Conservation (phyloP, 1,140 invertebrate genomes). For the Episyrphus balteatus region DNA sequence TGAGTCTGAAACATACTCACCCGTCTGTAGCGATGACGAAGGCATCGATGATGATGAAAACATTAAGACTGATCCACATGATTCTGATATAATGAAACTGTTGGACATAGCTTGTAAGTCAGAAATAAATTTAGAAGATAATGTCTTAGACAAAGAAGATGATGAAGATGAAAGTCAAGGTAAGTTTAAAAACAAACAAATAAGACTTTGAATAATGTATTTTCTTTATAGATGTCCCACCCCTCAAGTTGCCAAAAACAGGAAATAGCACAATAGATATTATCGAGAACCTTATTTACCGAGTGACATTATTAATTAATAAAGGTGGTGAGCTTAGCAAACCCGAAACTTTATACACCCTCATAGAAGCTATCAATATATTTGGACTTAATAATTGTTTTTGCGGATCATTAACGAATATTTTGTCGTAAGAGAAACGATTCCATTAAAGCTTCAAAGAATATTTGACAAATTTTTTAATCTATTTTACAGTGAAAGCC, state of each 20-base stretch:
- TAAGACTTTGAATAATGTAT: neutral
- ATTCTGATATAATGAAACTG: slow-evolving; percentile 27
- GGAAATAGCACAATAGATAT: slow-evolving; percentile 28
- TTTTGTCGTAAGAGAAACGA: slow-evolving; percentile 24
- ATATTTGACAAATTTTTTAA: neutral
- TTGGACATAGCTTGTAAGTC: slow-evolving; percentile 18
- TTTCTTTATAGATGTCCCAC: slow-evolving; percentile 18
- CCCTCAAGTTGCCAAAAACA: slow-evolving; percentile 12
- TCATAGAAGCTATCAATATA: slow-evolving; percentile 26
- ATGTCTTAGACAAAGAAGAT: slow-evolving; percentile 29
- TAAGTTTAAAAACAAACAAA: neutral
- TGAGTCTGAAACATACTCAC: slow-evolving; percentile 35
- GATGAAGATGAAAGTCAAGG: slow-evolving; percentile 22
- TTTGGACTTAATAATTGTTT: slow-evolving; percentile 32
- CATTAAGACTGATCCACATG: slow-evolving; percentile 8
- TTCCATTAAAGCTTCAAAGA: neutral
- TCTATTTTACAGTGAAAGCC: slow-evolving; percentile 20
- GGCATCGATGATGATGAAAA: slow-evolving; percentile 23
- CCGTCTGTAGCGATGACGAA: slow-evolving; percentile 33
- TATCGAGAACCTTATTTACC: slow-evolving; percentile 29
- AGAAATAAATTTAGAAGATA: slow-evolving; percentile 26
- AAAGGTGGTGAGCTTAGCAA: slow-evolving; percentile 27
- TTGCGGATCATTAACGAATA: slow-evolving; percentile 28
- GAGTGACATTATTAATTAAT: slow-evolving; percentile 29
- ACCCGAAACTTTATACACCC: slow-evolving; percentile 26